phyloP scores from a whole-genome alignment of 1,140 invertebrate genomes.

The Tachypleus tridentatus region DNA sequence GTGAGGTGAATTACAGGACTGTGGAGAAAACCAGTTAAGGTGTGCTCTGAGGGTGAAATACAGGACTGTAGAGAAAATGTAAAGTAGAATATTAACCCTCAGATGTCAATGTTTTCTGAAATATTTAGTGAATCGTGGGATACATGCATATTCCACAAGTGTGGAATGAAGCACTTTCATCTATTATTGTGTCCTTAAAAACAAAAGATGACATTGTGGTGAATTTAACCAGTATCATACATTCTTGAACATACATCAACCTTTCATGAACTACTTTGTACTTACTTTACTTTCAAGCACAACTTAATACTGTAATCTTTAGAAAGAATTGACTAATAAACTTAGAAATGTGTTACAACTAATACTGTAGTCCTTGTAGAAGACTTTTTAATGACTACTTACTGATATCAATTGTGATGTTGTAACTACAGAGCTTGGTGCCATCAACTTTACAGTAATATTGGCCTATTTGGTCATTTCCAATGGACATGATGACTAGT shows the following conservation, averaged over 20 bases:
- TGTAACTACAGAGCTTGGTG: conserved; percentile 72
- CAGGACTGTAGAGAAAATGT: too few relatives aligned
- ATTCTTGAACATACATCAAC: background rate
- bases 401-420: conserved; percentile 75
- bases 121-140: too few relatives aligned
- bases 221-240: too few relatives aligned
- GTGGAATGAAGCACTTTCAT: too few relatives aligned
- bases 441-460: conserved; percentile 80
- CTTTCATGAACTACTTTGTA: background rate
- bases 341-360: background rate
- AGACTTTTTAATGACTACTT: conserved; percentile 13
- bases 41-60: too few relatives aligned
- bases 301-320: background rate
- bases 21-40: too few relatives aligned
- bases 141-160: too few relatives aligned
- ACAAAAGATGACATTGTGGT: background rate
- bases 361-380: background rate
- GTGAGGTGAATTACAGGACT: too few relatives aligned
- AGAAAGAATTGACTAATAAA: too few relatives aligned
- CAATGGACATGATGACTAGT: conserved; percentile 75
- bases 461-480: conserved; percentile 71
- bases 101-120: too few relatives aligned
- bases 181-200: too few relatives aligned
- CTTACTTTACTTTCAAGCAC: background rate
- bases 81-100: too few relatives aligned